Percentiles rank a stretch among this genome's conserved stretches.
Evolutionary conservation across 2,888 invertebrate species (phyloP).

Genomic region (Suillia variegata): DNA sequence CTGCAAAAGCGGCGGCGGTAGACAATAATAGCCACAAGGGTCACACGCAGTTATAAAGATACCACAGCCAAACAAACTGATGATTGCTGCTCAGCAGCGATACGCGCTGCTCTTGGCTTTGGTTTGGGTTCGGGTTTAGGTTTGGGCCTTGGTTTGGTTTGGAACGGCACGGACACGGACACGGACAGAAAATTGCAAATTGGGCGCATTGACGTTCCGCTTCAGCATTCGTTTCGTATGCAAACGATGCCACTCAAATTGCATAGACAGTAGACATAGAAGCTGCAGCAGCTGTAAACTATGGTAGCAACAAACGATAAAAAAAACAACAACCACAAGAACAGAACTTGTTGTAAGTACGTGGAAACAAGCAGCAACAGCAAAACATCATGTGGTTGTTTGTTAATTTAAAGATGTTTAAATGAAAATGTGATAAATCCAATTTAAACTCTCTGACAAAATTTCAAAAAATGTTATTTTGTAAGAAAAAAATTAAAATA

Average conservation of each 20-base stretch:
- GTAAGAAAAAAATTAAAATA: too few species aligned
- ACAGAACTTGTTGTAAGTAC: neutral
- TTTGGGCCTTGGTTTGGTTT: neutral
- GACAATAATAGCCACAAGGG: conserved; percentile 3
- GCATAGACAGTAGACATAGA: neutral
- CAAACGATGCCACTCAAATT: neutral
- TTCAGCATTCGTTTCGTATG: neutral
- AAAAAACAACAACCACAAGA: neutral
- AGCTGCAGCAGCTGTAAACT: too few species aligned
- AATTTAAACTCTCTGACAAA: too few species aligned
- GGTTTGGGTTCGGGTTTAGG: neutral
- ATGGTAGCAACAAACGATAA: too few species aligned
- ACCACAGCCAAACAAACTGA: too few species aligned
- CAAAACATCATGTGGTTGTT: neutral
- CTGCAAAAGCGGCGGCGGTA: neutral
- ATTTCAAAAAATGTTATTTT: too few species aligned
- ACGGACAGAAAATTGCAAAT: neutral
- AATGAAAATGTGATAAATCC: too few species aligned
- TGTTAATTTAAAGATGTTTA: too few species aligned
- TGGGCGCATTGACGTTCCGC: neutral
- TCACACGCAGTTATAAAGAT: neutral
- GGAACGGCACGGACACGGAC: too few species aligned
- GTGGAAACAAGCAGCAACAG: neutral
- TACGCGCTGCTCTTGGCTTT: neutral
- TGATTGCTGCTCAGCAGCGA: too few species aligned